Evolutionary conservation across 2,113 vertebrate species (phyloP).

Genomic region (Micronycteris hirsuta): DNA sequence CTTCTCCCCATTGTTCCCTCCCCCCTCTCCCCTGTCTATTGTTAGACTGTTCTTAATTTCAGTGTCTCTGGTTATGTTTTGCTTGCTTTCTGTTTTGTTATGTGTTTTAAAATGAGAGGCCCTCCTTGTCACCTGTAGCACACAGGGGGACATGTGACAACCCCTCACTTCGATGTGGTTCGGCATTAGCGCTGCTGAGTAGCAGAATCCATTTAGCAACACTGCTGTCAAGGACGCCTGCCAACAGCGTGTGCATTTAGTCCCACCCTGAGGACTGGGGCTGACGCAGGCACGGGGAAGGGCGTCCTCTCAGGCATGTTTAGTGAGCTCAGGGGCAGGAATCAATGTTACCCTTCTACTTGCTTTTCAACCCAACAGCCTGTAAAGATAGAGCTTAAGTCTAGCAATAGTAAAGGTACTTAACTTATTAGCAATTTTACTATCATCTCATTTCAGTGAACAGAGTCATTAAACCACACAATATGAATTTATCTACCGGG

Average conservation of each 20-base stretch:
- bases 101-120: background rate
- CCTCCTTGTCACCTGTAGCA: background rate
- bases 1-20: no score
- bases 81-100: no score
- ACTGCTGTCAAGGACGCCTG: background rate
- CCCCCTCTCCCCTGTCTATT: no score
- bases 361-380: background rate
- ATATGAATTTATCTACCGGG: background rate
- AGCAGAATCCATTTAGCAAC: background rate
- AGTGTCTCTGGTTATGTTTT: no score
- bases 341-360: background rate
- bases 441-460: background rate
- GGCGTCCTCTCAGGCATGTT: background rate
- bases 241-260: background rate
- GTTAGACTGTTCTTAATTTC: no score
- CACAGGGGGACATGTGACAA: background rate
- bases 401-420: background rate
- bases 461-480: background rate
- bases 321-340: background rate
- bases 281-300: background rate
- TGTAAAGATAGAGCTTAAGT: background rate
- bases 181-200: background rate
- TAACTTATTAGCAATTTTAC: background rate
- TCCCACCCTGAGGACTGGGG: background rate
- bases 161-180: background rate